Conservation (phyloP, 2,888 invertebrate genomes). For the Rambutsinella grinnellia region DNA sequence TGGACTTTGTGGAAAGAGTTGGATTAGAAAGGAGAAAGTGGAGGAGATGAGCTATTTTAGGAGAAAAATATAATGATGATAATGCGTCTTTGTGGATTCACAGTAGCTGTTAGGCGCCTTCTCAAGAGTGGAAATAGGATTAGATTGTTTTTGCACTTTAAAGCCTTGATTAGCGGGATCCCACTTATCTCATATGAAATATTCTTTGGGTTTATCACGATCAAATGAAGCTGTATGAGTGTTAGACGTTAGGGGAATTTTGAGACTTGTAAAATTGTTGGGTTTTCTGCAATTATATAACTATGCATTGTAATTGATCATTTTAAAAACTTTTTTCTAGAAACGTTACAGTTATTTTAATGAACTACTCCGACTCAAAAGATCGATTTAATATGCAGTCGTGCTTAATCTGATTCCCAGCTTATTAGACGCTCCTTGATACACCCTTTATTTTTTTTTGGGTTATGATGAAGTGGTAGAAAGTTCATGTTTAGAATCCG, state of each 20-base stretch:
- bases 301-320: no score
- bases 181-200: neutral
- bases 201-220: slow-evolving; percentile 15
- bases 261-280: no score
- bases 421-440: slow-evolving; percentile 43
- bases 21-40: neutral
- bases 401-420: slow-evolving; percentile 42
- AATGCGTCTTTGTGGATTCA: no score
- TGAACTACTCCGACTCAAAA: no score
- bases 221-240: no score
- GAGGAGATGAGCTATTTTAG: neutral
- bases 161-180: neutral
- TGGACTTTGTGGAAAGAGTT: slow-evolving; percentile 17
- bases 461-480: neutral
- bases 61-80: no score
- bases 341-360: no score
- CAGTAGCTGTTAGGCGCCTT: neutral
- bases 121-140: neutral
- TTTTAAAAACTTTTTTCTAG: no score
- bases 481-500: neutral
- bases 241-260: no score
- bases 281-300: no score
- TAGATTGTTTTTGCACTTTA: neutral
- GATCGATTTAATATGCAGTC: slow-evolving; percentile 43
- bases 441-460: slow-evolving; percentile 6